Evolutionary conservation across 2,113 vertebrate genomes (phyloP), one percentile per base, ranked within the genome.

Genomic region (Nothobranchius furzeri): DNA sequence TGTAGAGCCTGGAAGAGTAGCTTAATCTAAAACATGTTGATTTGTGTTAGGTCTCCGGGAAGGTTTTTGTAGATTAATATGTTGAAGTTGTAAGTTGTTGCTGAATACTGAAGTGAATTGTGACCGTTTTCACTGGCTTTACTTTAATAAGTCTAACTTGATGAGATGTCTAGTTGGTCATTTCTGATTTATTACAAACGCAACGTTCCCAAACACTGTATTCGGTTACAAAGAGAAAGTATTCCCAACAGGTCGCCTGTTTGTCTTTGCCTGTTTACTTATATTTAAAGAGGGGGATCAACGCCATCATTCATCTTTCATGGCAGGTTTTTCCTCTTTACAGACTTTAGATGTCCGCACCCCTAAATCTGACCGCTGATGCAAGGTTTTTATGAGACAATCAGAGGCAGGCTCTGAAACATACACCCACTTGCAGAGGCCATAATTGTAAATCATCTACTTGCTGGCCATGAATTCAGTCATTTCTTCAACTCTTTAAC

Each of bases 321-420:
- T 58, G 78, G 79, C 63, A 25, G 76, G 78, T 61, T 7, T 74
- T 54, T 55, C 48, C 63, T 79, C 78, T 56, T 64, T 81, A 82
- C 66, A 68, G 68, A 66, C 82, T 54, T 82, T 73, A 81, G 83
- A 64, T 77, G 70, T 86, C 85, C 75, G 49, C 75, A 76, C 84
- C 72, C 78, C 80, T 72, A 78, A 52, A 75, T 79, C 70, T 78
- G 82, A 84, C 68, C 60, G 40, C 66, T 70, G 57, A 50, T 73
- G 78, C 76, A 63, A 65, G 66, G 65, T 81, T 74, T 85, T 85
- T 85, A 86, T 85, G 81, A 72, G 81, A 70, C 83, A 81, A 76
- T 85, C 79, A 58, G 71, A 76, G 70, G 68, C 81, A 59, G 64
- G 56, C 77, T 68, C 60, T 80, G 71, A 84, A 88, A 80, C 68